Evolutionary conservation across 1,140 invertebrate species (phyloP).

Genomic region (Macrobrachium rosenbergii): DNA sequence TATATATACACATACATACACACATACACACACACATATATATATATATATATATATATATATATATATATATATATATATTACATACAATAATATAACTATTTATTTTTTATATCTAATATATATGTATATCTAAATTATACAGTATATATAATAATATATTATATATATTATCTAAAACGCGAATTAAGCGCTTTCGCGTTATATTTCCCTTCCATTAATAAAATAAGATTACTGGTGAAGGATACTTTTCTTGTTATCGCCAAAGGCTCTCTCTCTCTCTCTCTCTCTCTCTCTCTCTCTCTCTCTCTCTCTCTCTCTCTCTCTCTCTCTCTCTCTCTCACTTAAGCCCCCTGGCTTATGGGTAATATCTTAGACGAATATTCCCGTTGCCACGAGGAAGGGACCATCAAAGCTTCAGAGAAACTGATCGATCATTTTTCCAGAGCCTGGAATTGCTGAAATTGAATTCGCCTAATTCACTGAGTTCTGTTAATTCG

Average conservation of each 20-base stretch:
- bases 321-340: neutral
- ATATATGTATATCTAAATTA: neutral
- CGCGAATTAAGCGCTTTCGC: no score
- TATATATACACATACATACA: neutral
- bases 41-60: neutral
- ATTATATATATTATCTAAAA: neutral
- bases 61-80: neutral
- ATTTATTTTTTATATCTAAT: no score
- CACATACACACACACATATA: neutral
- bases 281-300: constrained; percentile 21
- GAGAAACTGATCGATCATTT: no score
- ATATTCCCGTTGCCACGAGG: no score
- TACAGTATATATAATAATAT: neutral
- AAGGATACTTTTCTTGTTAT: neutral
- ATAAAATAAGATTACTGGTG: neutral
- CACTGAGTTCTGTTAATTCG: no score
- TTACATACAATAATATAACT: neutral
- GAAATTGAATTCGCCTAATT: no score
- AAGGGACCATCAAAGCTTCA: no score
- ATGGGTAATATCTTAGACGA: neutral
- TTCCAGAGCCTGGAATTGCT: no score
- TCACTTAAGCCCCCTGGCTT: no score
- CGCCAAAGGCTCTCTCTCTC: neutral
- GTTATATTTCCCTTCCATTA: no score
- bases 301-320: constrained; percentile 9